A percentile compares a stretch with the other conserved stretches of the same genome.
phyloP scores from a whole-genome alignment of 2,113 vertebrate genomes.

The Turdus rufiventris region DNA sequence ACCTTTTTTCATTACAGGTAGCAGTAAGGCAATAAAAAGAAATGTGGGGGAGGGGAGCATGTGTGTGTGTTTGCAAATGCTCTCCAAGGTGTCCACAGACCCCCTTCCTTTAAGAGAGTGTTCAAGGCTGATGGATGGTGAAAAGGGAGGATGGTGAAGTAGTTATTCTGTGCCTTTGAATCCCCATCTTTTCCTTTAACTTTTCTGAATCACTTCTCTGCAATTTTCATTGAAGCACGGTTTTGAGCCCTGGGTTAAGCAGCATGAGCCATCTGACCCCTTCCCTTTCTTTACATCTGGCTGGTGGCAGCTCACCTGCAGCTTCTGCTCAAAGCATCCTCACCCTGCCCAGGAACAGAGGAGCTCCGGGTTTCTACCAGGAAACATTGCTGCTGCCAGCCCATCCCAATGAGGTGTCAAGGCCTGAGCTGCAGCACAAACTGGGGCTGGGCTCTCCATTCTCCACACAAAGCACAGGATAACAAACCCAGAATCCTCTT shows the following conservation, averaged over 20 bases:
- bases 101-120: background rate
- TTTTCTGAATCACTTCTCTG: background rate
- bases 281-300: background rate
- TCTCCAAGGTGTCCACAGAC: background rate
- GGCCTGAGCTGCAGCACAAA: background rate
- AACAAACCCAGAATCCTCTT: background rate
- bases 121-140: background rate
- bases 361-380: background rate
- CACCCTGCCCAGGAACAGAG: background rate
- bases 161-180: background rate
- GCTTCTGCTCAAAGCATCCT: background rate
- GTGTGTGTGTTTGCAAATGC: background rate
- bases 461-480: background rate
- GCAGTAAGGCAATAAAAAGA: constrained; percentile 12
- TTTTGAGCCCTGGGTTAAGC: background rate
- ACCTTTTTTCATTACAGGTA: constrained; percentile 26
- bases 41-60: background rate
- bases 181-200: background rate
- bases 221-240: background rate
- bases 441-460: background rate
- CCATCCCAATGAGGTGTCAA: background rate
- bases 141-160: background rate
- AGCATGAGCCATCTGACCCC: fast-evolving
- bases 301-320: background rate
- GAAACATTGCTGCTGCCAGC: background rate